phyloP scores from a whole-genome alignment of 30 jellyfish, hydroid and myxozoan genomes.

The Clytia hemisphaerica region DNA sequence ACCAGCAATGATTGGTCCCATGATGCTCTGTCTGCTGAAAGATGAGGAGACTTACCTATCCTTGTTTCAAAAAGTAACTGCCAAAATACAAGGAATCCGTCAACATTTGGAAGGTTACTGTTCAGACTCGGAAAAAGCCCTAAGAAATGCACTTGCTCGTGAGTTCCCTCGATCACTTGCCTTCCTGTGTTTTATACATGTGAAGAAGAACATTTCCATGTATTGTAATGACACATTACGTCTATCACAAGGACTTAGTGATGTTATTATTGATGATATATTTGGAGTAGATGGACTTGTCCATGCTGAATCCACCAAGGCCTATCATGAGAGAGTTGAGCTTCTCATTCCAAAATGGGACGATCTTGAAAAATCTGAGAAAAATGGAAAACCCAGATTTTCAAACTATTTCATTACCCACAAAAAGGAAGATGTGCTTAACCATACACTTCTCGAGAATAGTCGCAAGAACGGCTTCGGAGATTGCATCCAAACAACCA shows the following conservation, averaged over 20 bases:
- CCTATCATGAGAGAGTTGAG: not conserved
- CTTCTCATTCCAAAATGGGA: not conserved
- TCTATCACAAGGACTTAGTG: not conserved
- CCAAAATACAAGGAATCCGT: slow-evolving; percentile 8
- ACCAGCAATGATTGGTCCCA: slow-evolving; percentile 30
- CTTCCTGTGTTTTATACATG: too few species aligned
- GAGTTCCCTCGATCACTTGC: not conserved
- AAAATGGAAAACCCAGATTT: not conserved
- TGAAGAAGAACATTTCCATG: not conserved
- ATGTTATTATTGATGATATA: not conserved
- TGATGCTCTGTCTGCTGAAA: slow-evolving; percentile 24
- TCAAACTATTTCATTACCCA: not conserved
- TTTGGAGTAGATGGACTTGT: too few species aligned
- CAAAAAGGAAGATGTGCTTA: slow-evolving; percentile 1
- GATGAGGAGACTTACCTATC: slow-evolving; percentile 17
- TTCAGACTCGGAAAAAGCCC: not conserved
- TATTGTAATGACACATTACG: not conserved
- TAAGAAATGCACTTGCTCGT: not conserved
- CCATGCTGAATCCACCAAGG: too few species aligned
- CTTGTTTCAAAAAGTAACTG: not conserved
- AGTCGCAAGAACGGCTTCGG: not conserved
- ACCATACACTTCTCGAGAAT: not conserved
- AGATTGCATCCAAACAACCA: not conserved
- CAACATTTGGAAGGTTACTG: slow-evolving; percentile 3
- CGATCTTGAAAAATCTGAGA: not conserved